These are phyloP conservation scores for Ascidia mentula DNA, from an alignment of 23 tunicate species.

Conservation along the genomic window DNA sequence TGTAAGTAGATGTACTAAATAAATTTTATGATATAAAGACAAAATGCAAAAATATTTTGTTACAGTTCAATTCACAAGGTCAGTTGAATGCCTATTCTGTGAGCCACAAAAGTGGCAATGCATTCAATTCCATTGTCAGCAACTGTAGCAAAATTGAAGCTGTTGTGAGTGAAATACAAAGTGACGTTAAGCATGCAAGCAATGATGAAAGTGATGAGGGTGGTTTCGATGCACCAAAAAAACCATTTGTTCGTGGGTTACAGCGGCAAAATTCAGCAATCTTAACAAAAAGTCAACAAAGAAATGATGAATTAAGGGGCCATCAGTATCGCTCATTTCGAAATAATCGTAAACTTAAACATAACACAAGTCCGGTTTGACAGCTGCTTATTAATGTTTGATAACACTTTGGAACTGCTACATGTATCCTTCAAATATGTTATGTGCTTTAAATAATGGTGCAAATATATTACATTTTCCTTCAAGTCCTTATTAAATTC, in stretches of 20 bases:
- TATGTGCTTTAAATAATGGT: neutral
- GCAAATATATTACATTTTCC: neutral
- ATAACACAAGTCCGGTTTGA: conserved; percentile 55
- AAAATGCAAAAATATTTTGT: neutral
- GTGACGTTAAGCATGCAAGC: neutral
- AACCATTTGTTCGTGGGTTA: conserved; percentile 54
- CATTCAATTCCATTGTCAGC: conserved; percentile 30
- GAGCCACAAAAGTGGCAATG: neutral
- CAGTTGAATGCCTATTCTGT: conserved; percentile 45
- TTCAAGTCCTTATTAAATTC: neutral
- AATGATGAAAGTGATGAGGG: conserved; percentile 57
- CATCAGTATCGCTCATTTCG: conserved; percentile 50
- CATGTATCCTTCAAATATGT: neutral
- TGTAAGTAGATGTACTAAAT: conserved; percentile 15
- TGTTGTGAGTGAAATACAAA: conserved; percentile 17
- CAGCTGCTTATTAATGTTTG: neutral
- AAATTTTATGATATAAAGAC: neutral
- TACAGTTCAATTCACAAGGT: conserved; percentile 60
- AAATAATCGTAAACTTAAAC: conserved; percentile 7
- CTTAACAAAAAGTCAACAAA: neutral
- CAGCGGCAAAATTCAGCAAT: conserved; percentile 56
- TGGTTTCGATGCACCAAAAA: conserved; percentile 46
- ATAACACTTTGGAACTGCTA: neutral
- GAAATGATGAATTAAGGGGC: conserved; percentile 26
- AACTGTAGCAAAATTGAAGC: conserved; percentile 54